Conservation (phyloP, 2,113 vertebrate genomes). For the Mesoclemmys tuberculata region DNA sequence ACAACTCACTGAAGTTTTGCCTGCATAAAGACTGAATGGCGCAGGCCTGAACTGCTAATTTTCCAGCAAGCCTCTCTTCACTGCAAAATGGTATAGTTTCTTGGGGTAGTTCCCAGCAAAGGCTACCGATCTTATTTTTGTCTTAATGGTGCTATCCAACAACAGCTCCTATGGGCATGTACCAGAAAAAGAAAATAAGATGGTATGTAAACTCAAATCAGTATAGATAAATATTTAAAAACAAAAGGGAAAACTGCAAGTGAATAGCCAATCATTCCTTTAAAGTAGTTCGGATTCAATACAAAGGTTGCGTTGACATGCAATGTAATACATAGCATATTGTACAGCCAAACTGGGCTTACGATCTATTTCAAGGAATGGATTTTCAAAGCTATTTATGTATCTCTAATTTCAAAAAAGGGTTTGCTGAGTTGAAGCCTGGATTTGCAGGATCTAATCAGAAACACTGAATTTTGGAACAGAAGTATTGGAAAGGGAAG, state of each 20-base stretch:
- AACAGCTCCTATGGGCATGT: neutral
- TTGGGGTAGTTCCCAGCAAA: neutral
- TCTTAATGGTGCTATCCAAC: neutral
- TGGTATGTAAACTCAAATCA: neutral
- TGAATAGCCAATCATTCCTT: neutral
- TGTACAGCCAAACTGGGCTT: neutral
- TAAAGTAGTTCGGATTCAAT: conserved; percentile 6
- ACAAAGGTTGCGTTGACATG: neutral
- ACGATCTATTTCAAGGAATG: neutral
- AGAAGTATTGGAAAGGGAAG: neutral
- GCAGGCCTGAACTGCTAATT: neutral
- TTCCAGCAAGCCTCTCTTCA: neutral
- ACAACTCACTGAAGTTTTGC: neutral
- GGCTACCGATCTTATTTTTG: neutral
- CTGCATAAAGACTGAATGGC: neutral
- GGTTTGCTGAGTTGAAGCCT: neutral
- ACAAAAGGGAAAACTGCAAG: neutral
- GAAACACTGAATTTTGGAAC: neutral
- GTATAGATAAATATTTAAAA: neutral
- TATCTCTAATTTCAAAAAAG: neutral
- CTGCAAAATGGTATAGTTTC: neutral
- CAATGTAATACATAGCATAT: neutral
- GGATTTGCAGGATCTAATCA: neutral
- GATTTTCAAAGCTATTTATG: neutral
- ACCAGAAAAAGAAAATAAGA: neutral